Evolutionary conservation across 2,888 invertebrate genomes (phyloP), one percentile per base, ranked within the genome.

Genomic region (Eledone cirrhosa): DNA sequence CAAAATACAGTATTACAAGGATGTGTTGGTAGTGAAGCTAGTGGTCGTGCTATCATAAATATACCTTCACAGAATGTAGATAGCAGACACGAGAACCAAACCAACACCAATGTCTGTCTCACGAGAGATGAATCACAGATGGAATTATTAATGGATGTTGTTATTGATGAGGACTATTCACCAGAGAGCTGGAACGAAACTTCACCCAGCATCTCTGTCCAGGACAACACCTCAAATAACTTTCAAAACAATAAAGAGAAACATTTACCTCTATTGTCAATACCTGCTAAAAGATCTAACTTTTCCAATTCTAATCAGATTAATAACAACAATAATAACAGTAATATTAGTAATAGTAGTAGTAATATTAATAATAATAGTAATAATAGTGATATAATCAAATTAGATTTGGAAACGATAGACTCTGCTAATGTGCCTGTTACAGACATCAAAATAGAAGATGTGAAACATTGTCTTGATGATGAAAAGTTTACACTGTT

Each of bases 131-230:
- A 72, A 72, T 41, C 72, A 14, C 33, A 72, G 22, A 72, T 72
- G n/a, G 72, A 72, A 72, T 24, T 72, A 41, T 24, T 72, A 41
- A 72, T 72, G 72, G 72, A 72, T n/a, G 72, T 72, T 22, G 72
- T 41, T 4, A 41, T 31, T 22, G 72, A 72, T 27, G 41, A 72
- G 1, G 72, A 72, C 41, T 72, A 72, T 41, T 31, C 13, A 0
- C 16, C 33, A 1, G 33, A 72, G 13, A 72, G 19, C 33, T 72
- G 72, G 72, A 72, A 72, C 14, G n/a, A 16, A 13, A 41, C 19
- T 4, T 13, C 72, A 19, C 11, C 72, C 14, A 22, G n/a, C 19
- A 24, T 31, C 1, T 67, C 69, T 1, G 41, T 41, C 11, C 41
- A 41, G 41, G 41, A 41, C 11, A 41, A 41, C 41, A 41, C 41